These are phyloP conservation scores for Leucania comma DNA, from an alignment of 2,888 invertebrate species.

Conservation along the genomic window DNA sequence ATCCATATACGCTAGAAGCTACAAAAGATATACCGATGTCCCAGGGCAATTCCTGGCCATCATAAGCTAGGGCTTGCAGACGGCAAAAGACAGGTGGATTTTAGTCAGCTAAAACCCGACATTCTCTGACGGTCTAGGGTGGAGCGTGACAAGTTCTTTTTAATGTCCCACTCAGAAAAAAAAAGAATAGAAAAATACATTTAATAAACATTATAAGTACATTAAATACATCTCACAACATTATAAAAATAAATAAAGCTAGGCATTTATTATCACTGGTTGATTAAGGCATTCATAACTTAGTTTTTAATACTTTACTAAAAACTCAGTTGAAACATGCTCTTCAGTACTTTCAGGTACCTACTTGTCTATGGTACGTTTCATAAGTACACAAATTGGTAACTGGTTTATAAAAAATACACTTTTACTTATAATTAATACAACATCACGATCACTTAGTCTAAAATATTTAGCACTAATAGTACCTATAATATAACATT, in stretches of 20 bases:
- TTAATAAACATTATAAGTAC: constrained; percentile 8
- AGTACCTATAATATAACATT: background rate
- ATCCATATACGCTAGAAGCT: no score
- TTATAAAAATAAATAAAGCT: constrained; percentile 50
- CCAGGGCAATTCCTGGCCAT: no score
- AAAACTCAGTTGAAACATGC: constrained; percentile 22
- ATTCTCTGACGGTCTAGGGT: no score
- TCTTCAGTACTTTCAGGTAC: background rate
- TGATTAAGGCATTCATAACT: constrained; percentile 3
- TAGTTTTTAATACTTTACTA: constrained; percentile 2
- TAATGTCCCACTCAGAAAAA: background rate
- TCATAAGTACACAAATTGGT: constrained; percentile 1
- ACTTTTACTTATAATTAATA: constrained; percentile 26
- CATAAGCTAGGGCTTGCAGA: no score
- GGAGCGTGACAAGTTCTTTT: background rate
- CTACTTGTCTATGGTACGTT: constrained; percentile 4
- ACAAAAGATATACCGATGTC: no score
- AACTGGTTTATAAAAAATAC: constrained; percentile 10
- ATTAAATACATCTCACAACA: constrained; percentile 26
- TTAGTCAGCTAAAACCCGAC: background rate
- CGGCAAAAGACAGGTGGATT: no score
- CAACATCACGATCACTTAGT: constrained; percentile 20
- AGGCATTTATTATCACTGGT: constrained; percentile 36
- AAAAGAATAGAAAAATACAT: constrained; percentile 24
- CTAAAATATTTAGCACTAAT: constrained; percentile 2